phyloP scores from a whole-genome alignment of 2,113 vertebrate genomes.

The Laticauda colubrina region DNA sequence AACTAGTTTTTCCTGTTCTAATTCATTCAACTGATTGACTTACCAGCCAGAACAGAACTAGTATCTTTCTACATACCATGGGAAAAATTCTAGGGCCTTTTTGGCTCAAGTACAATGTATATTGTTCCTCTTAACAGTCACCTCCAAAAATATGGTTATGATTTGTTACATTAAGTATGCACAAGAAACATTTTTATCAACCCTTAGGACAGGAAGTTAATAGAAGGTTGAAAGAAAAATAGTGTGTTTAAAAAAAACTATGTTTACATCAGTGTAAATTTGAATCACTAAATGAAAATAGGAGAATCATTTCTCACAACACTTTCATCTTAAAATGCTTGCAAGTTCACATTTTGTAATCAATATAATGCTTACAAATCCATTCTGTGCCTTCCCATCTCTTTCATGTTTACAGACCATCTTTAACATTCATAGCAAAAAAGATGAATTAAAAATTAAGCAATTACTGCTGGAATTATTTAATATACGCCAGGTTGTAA shows the following conservation, averaged over 20 bases:
- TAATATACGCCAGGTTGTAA: not conserved
- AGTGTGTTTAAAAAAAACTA: not conserved
- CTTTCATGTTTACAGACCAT: not conserved
- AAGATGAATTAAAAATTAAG: not conserved
- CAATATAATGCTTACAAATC: not conserved
- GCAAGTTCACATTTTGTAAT: not conserved
- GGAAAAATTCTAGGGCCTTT: not conserved
- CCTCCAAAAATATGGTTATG: not conserved
- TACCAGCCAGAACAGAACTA: not conserved
- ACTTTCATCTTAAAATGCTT: not conserved
- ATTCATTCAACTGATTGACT: not conserved
- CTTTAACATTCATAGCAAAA: not conserved
- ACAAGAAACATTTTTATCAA: not conserved
- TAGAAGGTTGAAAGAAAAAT: not conserved
- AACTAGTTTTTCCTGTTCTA: not conserved
- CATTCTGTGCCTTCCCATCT: not conserved
- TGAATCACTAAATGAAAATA: not conserved
- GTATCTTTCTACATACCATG: not conserved
- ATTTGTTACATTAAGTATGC: not conserved
- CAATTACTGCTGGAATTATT: not conserved
- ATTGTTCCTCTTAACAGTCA: not conserved
- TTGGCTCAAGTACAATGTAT: no score
- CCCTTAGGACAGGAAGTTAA: not conserved
- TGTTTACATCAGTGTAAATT: not conserved
- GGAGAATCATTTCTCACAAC: not conserved